Evolutionary conservation across 2,797 vertebrate species (phyloP).

Genomic region (Halcyon chelicuti): DNA sequence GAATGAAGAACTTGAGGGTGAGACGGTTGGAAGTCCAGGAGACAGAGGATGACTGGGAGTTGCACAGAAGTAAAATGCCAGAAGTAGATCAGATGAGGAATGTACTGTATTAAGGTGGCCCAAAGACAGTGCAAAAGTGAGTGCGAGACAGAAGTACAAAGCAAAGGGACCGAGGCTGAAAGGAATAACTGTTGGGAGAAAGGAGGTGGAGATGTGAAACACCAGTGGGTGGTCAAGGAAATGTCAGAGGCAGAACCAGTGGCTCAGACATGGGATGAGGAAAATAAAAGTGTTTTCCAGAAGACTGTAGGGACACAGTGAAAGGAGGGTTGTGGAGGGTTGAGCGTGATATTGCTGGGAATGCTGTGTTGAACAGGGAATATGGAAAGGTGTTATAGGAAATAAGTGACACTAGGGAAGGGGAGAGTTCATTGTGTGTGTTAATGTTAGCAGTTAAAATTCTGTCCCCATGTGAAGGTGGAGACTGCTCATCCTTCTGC

Average conservation of each 20-base stretch:
- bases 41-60: not conserved
- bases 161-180: too few relatives aligned
- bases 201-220: not conserved
- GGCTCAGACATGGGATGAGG: not conserved
- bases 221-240: not conserved
- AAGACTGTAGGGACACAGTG: not conserved
- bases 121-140: not conserved
- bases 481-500: not conserved
- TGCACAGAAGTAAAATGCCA: not conserved
- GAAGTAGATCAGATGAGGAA: not conserved
- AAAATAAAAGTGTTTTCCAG: not conserved
- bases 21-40: not conserved
- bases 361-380: not conserved
- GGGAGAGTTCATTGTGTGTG: fast-evolving
- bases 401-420: not conserved
- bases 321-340: not conserved
- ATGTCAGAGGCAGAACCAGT: not conserved
- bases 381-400: not conserved
- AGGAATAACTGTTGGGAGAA: not conserved
- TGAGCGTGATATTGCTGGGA: not conserved
- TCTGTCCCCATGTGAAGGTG: not conserved
- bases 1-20: not conserved
- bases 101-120: not conserved
- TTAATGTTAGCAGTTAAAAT: not conserved
- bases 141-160: too few relatives aligned